Percentiles rank a stretch among this genome's conserved stretches.
phyloP scores from a whole-genome alignment of 2,797 vertebrate species.

The Gouania willdenowi region DNA sequence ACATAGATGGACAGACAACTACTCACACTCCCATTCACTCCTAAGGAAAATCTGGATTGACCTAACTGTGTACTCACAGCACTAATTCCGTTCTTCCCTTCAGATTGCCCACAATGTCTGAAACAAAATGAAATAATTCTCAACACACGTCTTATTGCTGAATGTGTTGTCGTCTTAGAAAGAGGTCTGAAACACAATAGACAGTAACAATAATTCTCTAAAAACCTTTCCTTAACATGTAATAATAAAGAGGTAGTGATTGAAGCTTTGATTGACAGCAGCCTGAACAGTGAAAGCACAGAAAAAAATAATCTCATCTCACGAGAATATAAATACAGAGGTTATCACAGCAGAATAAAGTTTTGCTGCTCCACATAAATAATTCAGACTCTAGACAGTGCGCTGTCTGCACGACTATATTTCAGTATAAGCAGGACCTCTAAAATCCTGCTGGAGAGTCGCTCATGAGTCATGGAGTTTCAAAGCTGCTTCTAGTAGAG shows the following conservation, averaged over 20 bases:
- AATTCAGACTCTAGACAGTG: constrained; percentile 29
- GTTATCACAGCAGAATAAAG: constrained; percentile 43
- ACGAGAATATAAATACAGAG: constrained; percentile 54
- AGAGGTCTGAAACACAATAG: constrained; percentile 36
- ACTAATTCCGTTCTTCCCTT: constrained; percentile 26
- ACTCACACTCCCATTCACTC: no score
- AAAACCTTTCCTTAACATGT: constrained; percentile 60
- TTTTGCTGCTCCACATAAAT: constrained; percentile 33
- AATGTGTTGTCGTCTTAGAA: constrained; percentile 19
- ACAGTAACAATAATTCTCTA: constrained; percentile 53
- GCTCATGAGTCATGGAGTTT: constrained; percentile 20
- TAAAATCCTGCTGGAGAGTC: constrained; percentile 1
- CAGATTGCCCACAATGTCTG: constrained; percentile 9
- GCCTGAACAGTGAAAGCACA: constrained; percentile 33
- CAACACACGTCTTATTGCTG: constrained; percentile 52
- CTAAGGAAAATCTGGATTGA: no score
- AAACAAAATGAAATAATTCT: constrained; percentile 28
- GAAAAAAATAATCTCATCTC: constrained; percentile 36
- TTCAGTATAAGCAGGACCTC: constrained; percentile 9
- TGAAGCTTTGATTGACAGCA: constrained; percentile 57
- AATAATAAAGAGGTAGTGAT: constrained; percentile 72
- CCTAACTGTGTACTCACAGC: constrained; percentile 34
- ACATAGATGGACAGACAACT: no score
- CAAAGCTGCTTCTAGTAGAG: constrained; percentile 22
- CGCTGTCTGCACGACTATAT: constrained; percentile 13